Base-by-base conservation (phyloP, 2,888 invertebrate genomes). In the Timema cristinae region DNA sequence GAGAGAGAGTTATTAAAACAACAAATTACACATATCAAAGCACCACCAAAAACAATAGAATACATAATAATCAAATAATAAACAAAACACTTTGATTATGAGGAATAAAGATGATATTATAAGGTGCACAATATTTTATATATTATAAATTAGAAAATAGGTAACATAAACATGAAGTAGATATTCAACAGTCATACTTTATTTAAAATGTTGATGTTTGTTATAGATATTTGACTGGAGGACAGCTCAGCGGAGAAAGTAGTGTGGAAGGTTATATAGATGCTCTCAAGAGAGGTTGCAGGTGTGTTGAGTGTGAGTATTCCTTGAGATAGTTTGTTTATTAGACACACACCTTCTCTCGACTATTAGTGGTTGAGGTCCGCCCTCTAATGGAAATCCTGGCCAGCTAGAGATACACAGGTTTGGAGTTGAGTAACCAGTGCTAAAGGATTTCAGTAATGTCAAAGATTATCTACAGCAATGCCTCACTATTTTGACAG, bases 191-290 rank as follows among this genome's bases (percentile, higher is more conserved):
- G 7, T 32, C 0, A 56, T 13, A 32, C 32, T 32, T 32, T 32
- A 32, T 32, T 32, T 32, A 32, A 32, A 32, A 32, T 32, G 47
- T 63, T 32, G 16, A 11, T 68, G 15, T 59, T 16, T 70, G 50
- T 73, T 79, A 7, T 78, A 87, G 86, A 63, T 87, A 87, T 77
- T 78, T 88, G 73, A 82, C 82, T n/a, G 86, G 86, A 59, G 84
- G 86, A 75, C 88, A 88, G 79, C 79, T 89, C 72, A 83, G 82
- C 74, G 87, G 88, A 13, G 84, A 85, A 69, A 87, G 87, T 77
- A 85, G 85, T 71, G 84, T 88, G n/a, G 88, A 88, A 78, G 86
- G 85, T 50, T 89, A 88, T 78, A 85, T 87, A 68, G 80, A 81
- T 56, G 87, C 87, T 47, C 79, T 88, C 70, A 82, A 83, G 74